Evolutionary conservation across 1,140 invertebrate species (phyloP), one percentile per base, ranked within the genome.

Genomic region (Bathynomus jamesi): DNA sequence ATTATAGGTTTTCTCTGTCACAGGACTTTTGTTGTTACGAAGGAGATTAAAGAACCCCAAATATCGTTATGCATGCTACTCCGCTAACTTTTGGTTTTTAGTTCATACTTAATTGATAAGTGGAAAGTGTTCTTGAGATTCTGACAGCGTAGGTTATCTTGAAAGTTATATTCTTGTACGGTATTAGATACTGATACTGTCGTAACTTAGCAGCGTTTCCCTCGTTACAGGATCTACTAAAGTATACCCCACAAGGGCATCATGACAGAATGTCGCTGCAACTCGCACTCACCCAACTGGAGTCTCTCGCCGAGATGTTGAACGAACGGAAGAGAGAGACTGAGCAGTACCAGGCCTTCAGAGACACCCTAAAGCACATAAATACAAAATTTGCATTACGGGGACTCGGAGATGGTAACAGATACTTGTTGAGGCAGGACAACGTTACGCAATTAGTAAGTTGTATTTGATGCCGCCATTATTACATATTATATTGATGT

Each of bases 271-370:
- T 96, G 87, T 91, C 92, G 0, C 83, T 98, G 60, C 95, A 98
- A 83, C 83, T 96, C 78, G 96, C 96, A 13, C 84, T 98, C 61
- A 98, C 94, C 11, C 91, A 96, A 82, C 84, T 98, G 32, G 96
- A 98, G 83, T 92, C 92, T 67, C 84, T 98, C 31, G 93, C 96
- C n/a, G 94, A 97, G 83, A 91, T 93, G 83, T 84, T 98, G 40
- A 98, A 98, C 82, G 95, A 98, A 81, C 86, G 94, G 68, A 98
- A 98, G 84, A 87, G 95, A 25, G 93, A 96, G 79, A 91, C 94
- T 32, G 96, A 98, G 83, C 92, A 96, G 81, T 92, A 90, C 77
- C 77, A 78, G 61, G 77, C 77, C 2, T 92, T 92, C 80, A 89
- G 90, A 81, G 90, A 92, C 82, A 91, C 92, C 84, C 82, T 93